Evolutionary conservation across 2,797 vertebrate species (phyloP).

Genomic region (Selene dorsalis): DNA sequence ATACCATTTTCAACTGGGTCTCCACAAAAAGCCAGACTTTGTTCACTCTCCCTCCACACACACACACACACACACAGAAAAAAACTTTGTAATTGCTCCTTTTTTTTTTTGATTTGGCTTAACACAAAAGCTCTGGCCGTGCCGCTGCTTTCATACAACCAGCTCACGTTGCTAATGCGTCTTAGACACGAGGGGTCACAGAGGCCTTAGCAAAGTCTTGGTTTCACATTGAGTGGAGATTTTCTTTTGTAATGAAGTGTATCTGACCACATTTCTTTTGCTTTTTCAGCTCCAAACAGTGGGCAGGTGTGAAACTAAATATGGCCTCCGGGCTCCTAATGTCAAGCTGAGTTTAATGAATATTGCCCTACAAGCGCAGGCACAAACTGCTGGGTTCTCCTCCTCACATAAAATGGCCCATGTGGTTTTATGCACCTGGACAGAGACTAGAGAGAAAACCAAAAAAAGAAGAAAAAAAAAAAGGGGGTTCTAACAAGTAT

Average conservation of each 20-base stretch:
- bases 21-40: slow-evolving; percentile 28
- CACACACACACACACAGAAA: not conserved
- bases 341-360: not conserved
- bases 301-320: slow-evolving; percentile 30
- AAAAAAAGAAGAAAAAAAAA: not conserved
- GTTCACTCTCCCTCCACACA: slow-evolving; percentile 2
- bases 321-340: not conserved
- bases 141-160: slow-evolving; percentile 9
- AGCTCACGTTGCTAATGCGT: slow-evolving; percentile 17
- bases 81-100: slow-evolving; percentile 30
- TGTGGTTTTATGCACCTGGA: slow-evolving; percentile 30
- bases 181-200: slow-evolving; percentile 31
- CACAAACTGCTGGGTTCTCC: slow-evolving; percentile 25
- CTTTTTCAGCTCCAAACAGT: slow-evolving; percentile 20
- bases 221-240: slow-evolving; percentile 24
- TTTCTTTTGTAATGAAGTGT: slow-evolving; percentile 11
- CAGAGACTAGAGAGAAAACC: slow-evolving; percentile 1
- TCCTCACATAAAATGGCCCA: slow-evolving; percentile 17
- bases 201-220: slow-evolving; percentile 18
- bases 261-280: not conserved
- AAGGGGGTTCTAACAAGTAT: not conserved
- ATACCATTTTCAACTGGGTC: slow-evolving; percentile 47
- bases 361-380: slow-evolving; percentile 13
- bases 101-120: slow-evolving; percentile 15
- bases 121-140: slow-evolving; percentile 1